phyloP scores from a whole-genome alignment of 2,888 invertebrate genomes.

The Platycheirus albimanus region DNA sequence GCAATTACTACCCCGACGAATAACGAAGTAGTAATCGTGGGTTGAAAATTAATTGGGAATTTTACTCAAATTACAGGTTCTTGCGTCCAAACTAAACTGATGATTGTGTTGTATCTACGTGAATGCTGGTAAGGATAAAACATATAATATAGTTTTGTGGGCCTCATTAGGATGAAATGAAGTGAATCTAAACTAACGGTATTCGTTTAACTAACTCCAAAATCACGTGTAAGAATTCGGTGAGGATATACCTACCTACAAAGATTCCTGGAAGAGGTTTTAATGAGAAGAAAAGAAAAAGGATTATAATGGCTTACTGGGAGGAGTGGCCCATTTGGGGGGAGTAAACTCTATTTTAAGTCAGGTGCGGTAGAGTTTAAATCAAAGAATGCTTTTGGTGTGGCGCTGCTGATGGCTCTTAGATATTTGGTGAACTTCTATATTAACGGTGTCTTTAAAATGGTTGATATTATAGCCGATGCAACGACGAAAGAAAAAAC shows the following conservation, averaged over 20 bases:
- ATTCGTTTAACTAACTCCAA: constrained; percentile 45
- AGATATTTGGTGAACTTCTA: no score
- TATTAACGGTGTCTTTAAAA: no score
- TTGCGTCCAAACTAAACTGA: constrained; percentile 30
- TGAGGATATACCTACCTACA: background rate
- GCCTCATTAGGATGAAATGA: constrained; percentile 70
- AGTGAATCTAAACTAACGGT: constrained; percentile 62
- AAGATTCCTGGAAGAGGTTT: constrained; percentile 48
- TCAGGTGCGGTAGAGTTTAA: constrained; percentile 41
- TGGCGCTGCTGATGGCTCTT: no score
- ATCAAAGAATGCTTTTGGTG: no score
- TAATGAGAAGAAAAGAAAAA: constrained; percentile 3
- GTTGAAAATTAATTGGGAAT: constrained; percentile 71
- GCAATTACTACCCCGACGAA: constrained; percentile 53
- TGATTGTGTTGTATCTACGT: constrained; percentile 29
- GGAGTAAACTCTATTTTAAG: constrained; percentile 12
- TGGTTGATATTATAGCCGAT: no score
- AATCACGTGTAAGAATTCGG: constrained; percentile 57
- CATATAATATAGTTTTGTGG: constrained; percentile 41
- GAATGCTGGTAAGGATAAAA: background rate
- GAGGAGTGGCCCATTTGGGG: constrained; percentile 36
- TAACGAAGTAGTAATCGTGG: constrained; percentile 56
- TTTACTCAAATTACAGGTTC: constrained; percentile 73
- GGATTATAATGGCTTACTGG: constrained; percentile 23
- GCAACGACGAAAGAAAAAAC: no score